Conservation (phyloP, 2,113 vertebrate genomes). For the Ramphastos sulfuratus region DNA sequence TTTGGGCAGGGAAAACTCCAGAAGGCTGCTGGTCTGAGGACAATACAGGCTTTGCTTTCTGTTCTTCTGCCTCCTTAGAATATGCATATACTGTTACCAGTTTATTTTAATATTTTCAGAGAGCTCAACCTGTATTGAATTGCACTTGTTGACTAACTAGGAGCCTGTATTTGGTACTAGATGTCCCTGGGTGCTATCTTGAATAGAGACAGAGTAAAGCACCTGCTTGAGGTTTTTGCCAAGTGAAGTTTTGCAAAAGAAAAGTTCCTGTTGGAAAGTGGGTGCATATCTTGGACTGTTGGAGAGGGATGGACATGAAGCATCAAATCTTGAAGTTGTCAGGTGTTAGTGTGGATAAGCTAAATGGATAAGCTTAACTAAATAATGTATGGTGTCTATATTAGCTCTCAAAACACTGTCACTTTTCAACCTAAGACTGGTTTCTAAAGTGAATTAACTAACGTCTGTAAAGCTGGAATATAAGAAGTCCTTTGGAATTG, state of each 20-base stretch:
- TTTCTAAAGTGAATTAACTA: constrained; percentile 46
- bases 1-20: background rate
- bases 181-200: background rate
- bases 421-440: background rate
- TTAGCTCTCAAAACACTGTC: background rate
- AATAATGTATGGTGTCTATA: background rate
- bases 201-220: background rate
- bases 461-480: constrained; percentile 47
- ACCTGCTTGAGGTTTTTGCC: background rate
- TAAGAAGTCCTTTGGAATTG: constrained; percentile 48
- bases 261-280: background rate
- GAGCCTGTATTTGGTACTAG: background rate
- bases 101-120: background rate
- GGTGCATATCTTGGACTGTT: background rate
- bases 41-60: background rate
- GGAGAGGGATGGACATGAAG: background rate
- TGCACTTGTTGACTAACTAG: background rate
- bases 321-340: background rate
- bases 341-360: background rate
- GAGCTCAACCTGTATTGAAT: background rate
- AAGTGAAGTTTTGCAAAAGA: background rate
- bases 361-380: background rate
- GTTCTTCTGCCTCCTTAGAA: background rate
- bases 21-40: background rate
- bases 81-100: background rate